Evolutionary conservation across 2,113 vertebrate genomes (phyloP), one percentile per base, ranked within the genome.

Genomic region (Oreochromis niloticus): DNA sequence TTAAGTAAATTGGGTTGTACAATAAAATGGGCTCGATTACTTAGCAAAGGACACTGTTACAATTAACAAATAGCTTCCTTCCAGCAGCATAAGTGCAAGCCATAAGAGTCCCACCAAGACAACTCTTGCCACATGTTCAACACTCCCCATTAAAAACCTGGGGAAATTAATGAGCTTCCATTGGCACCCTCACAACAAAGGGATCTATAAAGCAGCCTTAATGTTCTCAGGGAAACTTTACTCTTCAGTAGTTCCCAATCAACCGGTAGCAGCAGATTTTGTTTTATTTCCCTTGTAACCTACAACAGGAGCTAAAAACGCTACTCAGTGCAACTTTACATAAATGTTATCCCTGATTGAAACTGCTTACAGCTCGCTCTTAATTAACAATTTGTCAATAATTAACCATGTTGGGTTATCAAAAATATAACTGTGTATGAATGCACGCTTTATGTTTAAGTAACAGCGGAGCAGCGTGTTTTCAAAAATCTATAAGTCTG

Each of bases 101-200:
- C 96, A 93, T 88, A 81, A 92, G 87, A 87, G 90, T 92, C 91
- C 92, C 93, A 92, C 90, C 92, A 95, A 96, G 95, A 95, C 95
- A 93, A 94, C 92, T 94, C 93, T 91, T 91, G 93, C 94, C 95
- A 95, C 95, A 95, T 97, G 95, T 95, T 96, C 95, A 95, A 91
- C 94, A 94, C 92, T 95, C 92, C 91, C 95, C 89, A 94, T 92
- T 93, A 93, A 95, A 95, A 96, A 94, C 94, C 95, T 85, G 90
- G 92, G 92, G 92, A 96, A 97, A 96, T 96, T 96, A 96, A 96
- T 95, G 94, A 95, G 95, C 92, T 96, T 96, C 96, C 95, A 95
- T 95, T 93, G 94, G 95, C 94, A 94, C 92, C 91, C 88, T 89
- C 94, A 94, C 94, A 96, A 96, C 95, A 96, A 96, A 96, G 94